A percentile compares a stretch with the other conserved stretches of the same genome.
These are phyloP conservation scores for Actenoides lindsayi DNA, from an alignment of 2,113 vertebrate genomes.

Conservation along the genomic window DNA sequence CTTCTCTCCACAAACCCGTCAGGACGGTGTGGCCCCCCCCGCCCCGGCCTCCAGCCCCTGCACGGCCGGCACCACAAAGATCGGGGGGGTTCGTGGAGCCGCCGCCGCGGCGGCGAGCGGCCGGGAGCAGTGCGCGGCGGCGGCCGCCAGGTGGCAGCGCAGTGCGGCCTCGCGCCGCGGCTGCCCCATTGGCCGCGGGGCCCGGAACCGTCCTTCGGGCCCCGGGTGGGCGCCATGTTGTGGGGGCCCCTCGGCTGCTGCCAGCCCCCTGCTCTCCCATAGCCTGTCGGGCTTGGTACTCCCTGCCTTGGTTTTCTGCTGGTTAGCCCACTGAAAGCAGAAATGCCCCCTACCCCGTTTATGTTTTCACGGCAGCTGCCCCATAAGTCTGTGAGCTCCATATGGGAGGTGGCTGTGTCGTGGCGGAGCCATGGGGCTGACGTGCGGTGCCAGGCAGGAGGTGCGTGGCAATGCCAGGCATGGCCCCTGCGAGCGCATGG, in stretches of 20 bases:
- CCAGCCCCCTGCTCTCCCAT: fast-evolving
- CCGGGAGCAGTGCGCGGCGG: background rate
- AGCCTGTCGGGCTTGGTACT: background rate
- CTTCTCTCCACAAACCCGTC: background rate
- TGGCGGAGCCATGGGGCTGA: fast-evolving
- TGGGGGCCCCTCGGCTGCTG: fast-evolving
- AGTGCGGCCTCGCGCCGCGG: background rate
- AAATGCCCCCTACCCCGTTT: background rate
- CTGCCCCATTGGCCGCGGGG: background rate
- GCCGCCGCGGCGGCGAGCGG: background rate
- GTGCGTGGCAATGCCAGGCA: fast-evolving
- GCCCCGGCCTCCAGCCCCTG: too few species aligned
- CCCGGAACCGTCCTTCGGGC: background rate
- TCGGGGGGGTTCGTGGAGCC: too few species aligned
- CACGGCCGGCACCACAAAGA: too few species aligned
- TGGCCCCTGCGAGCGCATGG: fast-evolving
- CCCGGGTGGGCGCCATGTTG: constrained; percentile 19
- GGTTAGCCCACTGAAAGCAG: background rate
- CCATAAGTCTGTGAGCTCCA: fast-evolving
- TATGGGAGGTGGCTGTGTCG: fast-evolving
- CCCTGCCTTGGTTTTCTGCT: fast-evolving
- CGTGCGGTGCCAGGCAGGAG: background rate
- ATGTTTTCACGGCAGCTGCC: background rate
- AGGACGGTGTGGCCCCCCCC: too few species aligned
- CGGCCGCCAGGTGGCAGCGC: constrained; percentile 53